Conservation (phyloP, 2,888 invertebrate species). For the Tetragonisca angustula region DNA sequence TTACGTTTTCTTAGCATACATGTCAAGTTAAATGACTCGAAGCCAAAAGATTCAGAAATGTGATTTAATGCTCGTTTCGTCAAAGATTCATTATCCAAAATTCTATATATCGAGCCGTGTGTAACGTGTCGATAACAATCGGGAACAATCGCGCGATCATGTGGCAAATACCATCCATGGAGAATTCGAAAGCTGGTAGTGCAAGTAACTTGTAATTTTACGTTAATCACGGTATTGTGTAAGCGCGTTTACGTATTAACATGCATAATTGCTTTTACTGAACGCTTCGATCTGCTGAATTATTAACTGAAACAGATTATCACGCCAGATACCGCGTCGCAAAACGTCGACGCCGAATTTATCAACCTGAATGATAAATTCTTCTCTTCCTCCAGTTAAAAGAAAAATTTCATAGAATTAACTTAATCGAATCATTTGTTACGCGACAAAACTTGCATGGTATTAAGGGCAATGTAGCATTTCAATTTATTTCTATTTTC, state of each 20-base stretch:
- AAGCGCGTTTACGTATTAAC: constrained; percentile 39
- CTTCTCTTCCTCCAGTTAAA: neutral
- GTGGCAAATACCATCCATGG: neutral
- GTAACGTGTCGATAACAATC: neutral
- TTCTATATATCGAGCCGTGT: neutral
- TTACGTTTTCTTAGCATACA: no score
- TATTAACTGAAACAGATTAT: constrained; percentile 51
- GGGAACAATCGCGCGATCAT: neutral
- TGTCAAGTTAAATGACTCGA: no score
- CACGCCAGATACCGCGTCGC: neutral
- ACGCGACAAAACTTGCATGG: no score
- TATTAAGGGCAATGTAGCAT: no score
- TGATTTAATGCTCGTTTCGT: neutral
- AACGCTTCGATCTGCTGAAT: constrained; percentile 36
- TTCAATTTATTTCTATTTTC: no score
- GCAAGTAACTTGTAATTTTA: constrained; percentile 52
- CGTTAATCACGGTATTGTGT: constrained; percentile 50
- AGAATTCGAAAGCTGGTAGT: constrained; percentile 8
- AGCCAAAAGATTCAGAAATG: no score
- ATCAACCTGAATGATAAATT: constrained; percentile 3
- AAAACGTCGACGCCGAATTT: constrained; percentile 5
- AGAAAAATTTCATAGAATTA: no score
- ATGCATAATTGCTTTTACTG: constrained; percentile 42
- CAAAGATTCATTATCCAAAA: neutral
- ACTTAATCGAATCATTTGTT: no score